phyloP scores from a whole-genome alignment of 2,113 vertebrate genomes.

The Bos taurus region ARS-UCD2.0 NC_037351.1:39593501-39594000 shows the following conservation, averaged over 20 bases:
- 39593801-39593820: not conserved
- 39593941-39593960: not conserved
- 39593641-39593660: not conserved
- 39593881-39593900: fast-evolving
- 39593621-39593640: not conserved
- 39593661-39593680: not conserved
- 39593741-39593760: not conserved
- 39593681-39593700: not conserved
- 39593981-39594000: not conserved
- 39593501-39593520: not conserved
- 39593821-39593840: not conserved
- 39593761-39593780: not conserved
- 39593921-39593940: not conserved
- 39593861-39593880: not conserved
- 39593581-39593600: not conserved
- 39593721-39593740: not conserved
- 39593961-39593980: not conserved
- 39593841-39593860: not conserved
- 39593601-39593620: not conserved
- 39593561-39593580: not conserved
- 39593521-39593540: not conserved
- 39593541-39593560: not conserved
- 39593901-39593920: not conserved
- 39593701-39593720: not conserved
- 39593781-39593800: not conserved